Evolutionary conservation across 2,888 invertebrate species (phyloP), one percentile per base, ranked within the genome.

Genomic region (Rhaphigaster nebulosa): DNA sequence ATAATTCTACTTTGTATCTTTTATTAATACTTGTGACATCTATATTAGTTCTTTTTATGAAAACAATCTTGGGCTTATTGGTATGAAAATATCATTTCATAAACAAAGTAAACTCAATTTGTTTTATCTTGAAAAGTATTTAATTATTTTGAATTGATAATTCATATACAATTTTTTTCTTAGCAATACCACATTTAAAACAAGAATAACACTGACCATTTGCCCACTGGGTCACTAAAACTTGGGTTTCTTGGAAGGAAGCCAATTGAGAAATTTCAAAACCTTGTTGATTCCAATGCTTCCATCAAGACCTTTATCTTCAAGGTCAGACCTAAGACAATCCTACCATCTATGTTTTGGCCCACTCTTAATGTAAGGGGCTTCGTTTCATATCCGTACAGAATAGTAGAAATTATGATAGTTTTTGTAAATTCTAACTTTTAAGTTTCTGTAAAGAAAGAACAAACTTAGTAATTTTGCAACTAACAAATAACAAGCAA

Each of bases 171-270:
- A 1, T 38, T 76, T 38, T 76, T 76, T 34, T 65, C 18, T 38
- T 23, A 76, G 70, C 23, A 76, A 38, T 76, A 76, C 38, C 38
- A 76, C 34, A 76, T 38, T 34, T 70, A 76, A 38, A 76, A 76
- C 70, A 38, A 76, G 20, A 76, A 76, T 76, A 76, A 76, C 23
- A 76, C 70, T 34, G 70, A 38, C 34, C 34, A 38, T 76, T 76
- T 76, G 70, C 70, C 70, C 70, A 76, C 34, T 76, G 70, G 70
- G 70, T 76, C 38, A 76, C 34, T 76, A 76, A 76, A 76, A 76
- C 70, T 38, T 76, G 34, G 70, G 4, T 76, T 38, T 38, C 34
- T 76, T 76, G 70, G 70, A 76, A 76, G 26, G 70, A 38, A 76
- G 70, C 70, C 70, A 76, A 76, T 76, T 20, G 29, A 38, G 70